Conservation (phyloP, 2,113 vertebrate genomes). For the Leptobrachium leishanense region DNA sequence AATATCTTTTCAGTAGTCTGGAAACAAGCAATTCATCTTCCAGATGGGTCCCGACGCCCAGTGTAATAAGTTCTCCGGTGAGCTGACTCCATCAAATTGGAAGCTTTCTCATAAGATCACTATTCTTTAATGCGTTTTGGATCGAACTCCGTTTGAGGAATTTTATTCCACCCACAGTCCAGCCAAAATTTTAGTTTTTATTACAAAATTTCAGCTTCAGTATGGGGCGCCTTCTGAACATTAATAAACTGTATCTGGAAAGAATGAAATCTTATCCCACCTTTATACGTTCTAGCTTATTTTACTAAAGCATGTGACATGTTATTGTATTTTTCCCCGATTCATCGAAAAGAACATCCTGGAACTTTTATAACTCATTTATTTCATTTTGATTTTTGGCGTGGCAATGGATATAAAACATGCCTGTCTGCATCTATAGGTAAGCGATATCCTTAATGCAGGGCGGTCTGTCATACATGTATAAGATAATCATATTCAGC, state of each 20-base stretch:
- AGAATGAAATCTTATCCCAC: conserved; percentile 29
- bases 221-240: background rate
- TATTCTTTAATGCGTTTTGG: conserved; percentile 2
- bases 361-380: conserved; percentile 4
- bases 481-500: conserved; percentile 17
- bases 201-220: background rate
- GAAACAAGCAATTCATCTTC: background rate
- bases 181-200: background rate
- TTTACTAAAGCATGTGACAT: background rate
- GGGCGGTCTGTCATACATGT: conserved; percentile 6
- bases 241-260: conserved; percentile 22
- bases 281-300: conserved; percentile 9
- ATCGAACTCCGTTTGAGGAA: background rate
- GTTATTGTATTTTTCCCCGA: background rate
- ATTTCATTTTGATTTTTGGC: conserved; percentile 9
- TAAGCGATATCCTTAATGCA: conserved; percentile 24
- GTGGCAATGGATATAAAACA: conserved; percentile 37
- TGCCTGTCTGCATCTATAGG: background rate
- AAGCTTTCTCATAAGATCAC: background rate
- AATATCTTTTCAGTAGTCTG: background rate
- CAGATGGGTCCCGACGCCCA: conserved; percentile 1
- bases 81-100: conserved; percentile 11
- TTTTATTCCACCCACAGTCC: background rate
- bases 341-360: background rate
- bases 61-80: conserved; percentile 1